Percentiles rank a stretch among this genome's conserved stretches.
Evolutionary conservation across 92 coral and sea anemone species (phyloP).

Genomic region (Anthopleura xanthogrammica): DNA sequence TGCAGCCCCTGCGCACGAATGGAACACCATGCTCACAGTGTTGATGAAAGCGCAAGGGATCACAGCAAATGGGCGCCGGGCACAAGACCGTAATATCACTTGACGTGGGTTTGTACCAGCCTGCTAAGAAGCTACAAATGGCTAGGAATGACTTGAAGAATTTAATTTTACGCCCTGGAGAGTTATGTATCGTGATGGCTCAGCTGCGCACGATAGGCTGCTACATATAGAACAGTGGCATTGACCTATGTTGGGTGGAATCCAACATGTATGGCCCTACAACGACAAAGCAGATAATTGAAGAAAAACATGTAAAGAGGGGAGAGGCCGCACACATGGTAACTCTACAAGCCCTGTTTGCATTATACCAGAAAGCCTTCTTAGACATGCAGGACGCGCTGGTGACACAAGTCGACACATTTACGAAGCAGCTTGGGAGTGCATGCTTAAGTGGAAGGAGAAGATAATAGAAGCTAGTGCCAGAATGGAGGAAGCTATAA

Average conservation of each 20-base stretch:
- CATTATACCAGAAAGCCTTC: slow-evolving; percentile 15
- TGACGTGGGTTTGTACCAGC: slow-evolving; percentile 38
- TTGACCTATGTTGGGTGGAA: slow-evolving; percentile 36
- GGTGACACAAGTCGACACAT: no score
- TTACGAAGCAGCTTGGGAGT: slow-evolving; percentile 15
- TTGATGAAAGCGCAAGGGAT: slow-evolving; percentile 43
- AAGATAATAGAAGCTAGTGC: neutral
- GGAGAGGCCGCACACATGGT: slow-evolving; percentile 16
- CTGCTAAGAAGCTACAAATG: slow-evolving; percentile 45
- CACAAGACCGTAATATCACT: slow-evolving; percentile 46
- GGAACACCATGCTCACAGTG: slow-evolving; percentile 39
- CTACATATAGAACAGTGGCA: slow-evolving; percentile 37
- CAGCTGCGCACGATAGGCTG: slow-evolving; percentile 34
- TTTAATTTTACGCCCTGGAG: slow-evolving; percentile 44
- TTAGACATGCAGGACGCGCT: neutral
- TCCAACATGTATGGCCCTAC: slow-evolving; percentile 41
- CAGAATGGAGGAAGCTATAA: slow-evolving; percentile 5
- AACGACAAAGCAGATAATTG: slow-evolving; percentile 37
- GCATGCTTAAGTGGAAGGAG: slow-evolving; percentile 24
- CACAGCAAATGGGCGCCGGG: slow-evolving; percentile 18
- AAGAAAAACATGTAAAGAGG: slow-evolving; percentile 26
- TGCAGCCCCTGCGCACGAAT: slow-evolving; percentile 56
- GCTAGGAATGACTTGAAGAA: slow-evolving; percentile 30
- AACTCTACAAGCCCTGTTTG: slow-evolving; percentile 13
- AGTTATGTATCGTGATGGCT: slow-evolving; percentile 48